Conservation (phyloP, 2,888 invertebrate genomes). For the Cephonodes hylas region DNA sequence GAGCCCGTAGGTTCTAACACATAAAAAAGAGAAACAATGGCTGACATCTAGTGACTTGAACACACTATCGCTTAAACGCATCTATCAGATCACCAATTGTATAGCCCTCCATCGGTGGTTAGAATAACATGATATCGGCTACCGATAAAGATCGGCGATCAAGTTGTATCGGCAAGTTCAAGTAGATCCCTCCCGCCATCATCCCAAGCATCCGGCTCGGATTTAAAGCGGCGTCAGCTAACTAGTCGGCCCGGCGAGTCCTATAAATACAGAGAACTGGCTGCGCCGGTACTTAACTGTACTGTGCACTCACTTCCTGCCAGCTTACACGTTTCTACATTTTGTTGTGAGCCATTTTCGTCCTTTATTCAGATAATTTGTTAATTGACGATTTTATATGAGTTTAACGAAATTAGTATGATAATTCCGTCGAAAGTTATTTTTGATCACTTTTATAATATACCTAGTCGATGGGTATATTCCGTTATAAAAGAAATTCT, state of each 20-base stretch:
- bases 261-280: slow-evolving; percentile 5
- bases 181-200: neutral
- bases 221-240: slow-evolving; percentile 1
- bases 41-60: too few species aligned
- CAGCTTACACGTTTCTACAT: neutral
- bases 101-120: too few species aligned
- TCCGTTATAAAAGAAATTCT: too few species aligned
- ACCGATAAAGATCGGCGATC: neutral
- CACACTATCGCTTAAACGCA: too few species aligned
- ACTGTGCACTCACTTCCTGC: slow-evolving; percentile 2
- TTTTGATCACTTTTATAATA: too few species aligned
- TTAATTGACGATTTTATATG: too few species aligned
- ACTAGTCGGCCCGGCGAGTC: neutral
- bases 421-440: too few species aligned
- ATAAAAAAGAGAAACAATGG: too few species aligned
- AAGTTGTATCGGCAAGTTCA: neutral
- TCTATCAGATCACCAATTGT: too few species aligned
- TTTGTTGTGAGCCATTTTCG: neutral
- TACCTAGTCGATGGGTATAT: too few species aligned
- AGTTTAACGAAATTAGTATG: too few species aligned
- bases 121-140: neutral
- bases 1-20: too few species aligned
- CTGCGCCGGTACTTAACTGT: slow-evolving; percentile 3
- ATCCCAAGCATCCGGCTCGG: neutral
- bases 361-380: neutral